Evolutionary conservation across 1,140 invertebrate species (phyloP), one percentile per base, ranked within the genome.

Genomic region (Eubasilissa regina): DNA sequence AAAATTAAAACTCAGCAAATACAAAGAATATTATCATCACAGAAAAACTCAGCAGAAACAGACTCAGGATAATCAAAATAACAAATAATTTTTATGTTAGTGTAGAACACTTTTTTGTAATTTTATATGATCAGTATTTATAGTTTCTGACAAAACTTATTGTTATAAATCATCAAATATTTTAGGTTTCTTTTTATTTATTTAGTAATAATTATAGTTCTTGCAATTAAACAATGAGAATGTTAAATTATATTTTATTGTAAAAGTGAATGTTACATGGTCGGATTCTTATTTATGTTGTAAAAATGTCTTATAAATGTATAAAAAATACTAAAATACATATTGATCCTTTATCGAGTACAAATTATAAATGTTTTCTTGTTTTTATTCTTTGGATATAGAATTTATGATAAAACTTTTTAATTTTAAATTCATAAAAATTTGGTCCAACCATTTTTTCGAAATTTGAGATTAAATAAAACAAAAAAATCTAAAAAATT

Each of bases 1-100:
- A 44, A 68, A 77, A n/a, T 11, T 48, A 3, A 55, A 62, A 17
- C 68, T 51, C n/a, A 17, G 19, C 4, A 82, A 82, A 77, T 66
- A 79, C 13, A 82, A 82, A 53, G 51, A 48, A 19, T 55, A 70
- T 51, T 81, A 72, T 25, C 11, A 58, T 15, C 51, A 43, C n/a
- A 64, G 51, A 73, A 68, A 19, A 13, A 35, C 6, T 1, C 64
- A 68, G 4, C n/a, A 68, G 47, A 68, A 44, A 68, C 64, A 9
- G 10, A 1, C 12, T 43, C 53, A 15, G 12, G 25, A 35, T 35
- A 56, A n/a, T n/a, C 12, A 56, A n/a, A 17, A 56, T 17, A n/a
- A 56, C 1, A 17, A 56, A 56, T 56, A 56, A 56, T 56, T 56
- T n/a, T 56, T 15, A n/a, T 15, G n/a, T 17, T n/a, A 58, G 55